Conservation (phyloP, 2,113 vertebrate species). For the Zingel zingel region DNA sequence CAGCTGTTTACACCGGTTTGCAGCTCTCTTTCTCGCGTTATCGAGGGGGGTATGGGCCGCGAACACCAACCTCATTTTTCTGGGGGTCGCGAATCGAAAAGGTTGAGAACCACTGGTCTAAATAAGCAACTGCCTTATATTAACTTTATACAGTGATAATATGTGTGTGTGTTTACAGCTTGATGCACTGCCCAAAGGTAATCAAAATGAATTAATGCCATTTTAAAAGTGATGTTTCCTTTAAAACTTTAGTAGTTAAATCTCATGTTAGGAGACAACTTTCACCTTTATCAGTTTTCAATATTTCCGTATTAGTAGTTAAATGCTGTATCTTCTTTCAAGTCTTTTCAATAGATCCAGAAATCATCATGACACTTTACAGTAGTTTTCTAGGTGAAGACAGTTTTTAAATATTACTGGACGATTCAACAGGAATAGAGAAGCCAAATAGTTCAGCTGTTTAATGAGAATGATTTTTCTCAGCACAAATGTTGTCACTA, state of each 20-base stretch:
- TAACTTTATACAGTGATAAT: background rate
- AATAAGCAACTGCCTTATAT: background rate
- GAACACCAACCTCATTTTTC: too few relatives aligned
- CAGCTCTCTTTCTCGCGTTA: too few relatives aligned
- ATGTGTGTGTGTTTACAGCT: background rate
- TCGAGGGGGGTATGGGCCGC: too few relatives aligned
- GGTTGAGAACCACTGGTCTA: background rate
- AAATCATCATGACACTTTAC: background rate
- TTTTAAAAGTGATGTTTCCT: background rate
- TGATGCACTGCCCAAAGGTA: background rate
- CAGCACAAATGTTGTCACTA: constrained; percentile 56
- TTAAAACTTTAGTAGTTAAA: background rate
- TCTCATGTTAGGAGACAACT: background rate
- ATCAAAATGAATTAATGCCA: background rate
- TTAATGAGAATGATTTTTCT: constrained; percentile 23
- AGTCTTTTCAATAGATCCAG: background rate
- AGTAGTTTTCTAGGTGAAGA: background rate
- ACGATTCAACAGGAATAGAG: constrained; percentile 3
- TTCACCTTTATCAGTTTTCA: background rate
- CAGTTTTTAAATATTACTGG: background rate
- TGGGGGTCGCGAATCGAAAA: too few relatives aligned
- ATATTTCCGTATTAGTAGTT: background rate
- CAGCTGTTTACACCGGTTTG: too few relatives aligned
- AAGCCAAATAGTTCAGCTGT: constrained; percentile 18
- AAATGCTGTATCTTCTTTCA: background rate